Percentiles rank a stretch among this genome's conserved stretches.
Evolutionary conservation across 2,113 vertebrate genomes (phyloP).

Genomic region (Corythornis vintsioides): DNA sequence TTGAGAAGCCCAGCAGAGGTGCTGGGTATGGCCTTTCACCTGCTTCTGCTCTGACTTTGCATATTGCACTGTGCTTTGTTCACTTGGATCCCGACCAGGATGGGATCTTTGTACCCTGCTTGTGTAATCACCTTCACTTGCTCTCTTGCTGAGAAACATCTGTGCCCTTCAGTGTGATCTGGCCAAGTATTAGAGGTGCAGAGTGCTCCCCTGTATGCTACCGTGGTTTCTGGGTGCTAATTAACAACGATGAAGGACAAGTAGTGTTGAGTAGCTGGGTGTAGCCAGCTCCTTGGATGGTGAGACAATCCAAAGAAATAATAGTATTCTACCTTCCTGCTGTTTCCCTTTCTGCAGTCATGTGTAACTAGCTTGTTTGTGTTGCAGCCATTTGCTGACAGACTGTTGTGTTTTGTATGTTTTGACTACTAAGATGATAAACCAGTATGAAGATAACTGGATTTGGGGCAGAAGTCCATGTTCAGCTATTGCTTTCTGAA

Average conservation of each 20-base stretch:
- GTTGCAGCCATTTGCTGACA: neutral
- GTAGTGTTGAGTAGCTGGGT: neutral
- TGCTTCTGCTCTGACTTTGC: neutral
- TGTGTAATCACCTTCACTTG: fast-evolving
- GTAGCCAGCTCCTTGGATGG: neutral
- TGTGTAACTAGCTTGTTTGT: neutral
- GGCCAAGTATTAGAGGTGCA: fast-evolving
- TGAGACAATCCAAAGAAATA: neutral
- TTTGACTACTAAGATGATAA: neutral
- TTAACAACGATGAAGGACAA: neutral
- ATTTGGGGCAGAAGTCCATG: neutral
- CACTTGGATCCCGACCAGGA: neutral
- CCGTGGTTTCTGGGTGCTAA: neutral
- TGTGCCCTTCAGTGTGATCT: neutral
- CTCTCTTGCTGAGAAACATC: neutral
- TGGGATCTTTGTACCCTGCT: neutral
- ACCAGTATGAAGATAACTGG: neutral
- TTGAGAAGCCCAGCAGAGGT: neutral
- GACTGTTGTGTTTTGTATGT: neutral
- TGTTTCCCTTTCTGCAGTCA: neutral
- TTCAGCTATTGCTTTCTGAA: neutral
- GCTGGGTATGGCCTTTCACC: neutral
- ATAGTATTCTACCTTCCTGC: fast-evolving
- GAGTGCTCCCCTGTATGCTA: fast-evolving
- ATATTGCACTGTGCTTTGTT: fast-evolving